Evolutionary conservation across 2,797 vertebrate species (phyloP).

Genomic region (Vespertilio murinus): DNA sequence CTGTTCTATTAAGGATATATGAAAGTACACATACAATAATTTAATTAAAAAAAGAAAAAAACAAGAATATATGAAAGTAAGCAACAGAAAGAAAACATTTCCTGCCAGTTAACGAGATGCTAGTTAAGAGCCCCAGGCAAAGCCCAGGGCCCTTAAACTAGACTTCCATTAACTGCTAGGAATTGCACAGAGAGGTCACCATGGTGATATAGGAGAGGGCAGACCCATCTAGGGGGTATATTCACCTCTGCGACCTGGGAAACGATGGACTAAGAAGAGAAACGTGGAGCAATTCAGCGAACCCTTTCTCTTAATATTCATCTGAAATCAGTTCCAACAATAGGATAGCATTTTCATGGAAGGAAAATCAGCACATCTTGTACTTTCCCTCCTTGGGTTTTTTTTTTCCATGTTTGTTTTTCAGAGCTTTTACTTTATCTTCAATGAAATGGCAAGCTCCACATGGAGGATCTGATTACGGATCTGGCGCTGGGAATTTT

Average conservation of each 20-base stretch:
- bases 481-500: constrained; percentile 30
- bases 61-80: constrained; percentile 72
- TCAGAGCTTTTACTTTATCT: background rate
- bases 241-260: background rate
- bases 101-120: constrained; percentile 77
- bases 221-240: background rate
- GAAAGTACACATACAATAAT: too few species aligned
- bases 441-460: background rate
- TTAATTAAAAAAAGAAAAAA: too few species aligned
- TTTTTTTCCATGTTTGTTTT: background rate
- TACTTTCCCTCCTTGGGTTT: background rate
- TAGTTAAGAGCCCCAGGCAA: constrained; percentile 62
- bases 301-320: background rate
- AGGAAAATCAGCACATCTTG: background rate
- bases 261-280: background rate
- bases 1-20: constrained; percentile 73
- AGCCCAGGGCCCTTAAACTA: constrained; percentile 67
- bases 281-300: background rate
- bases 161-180: constrained; percentile 55
- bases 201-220: background rate
- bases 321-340: background rate
- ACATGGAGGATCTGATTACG: background rate
- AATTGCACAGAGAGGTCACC: constrained; percentile 57
- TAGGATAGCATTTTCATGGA: background rate
- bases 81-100: constrained; percentile 75